phyloP scores from a whole-genome alignment of 2,888 invertebrate genomes.

The Epinotia nisella region DNA sequence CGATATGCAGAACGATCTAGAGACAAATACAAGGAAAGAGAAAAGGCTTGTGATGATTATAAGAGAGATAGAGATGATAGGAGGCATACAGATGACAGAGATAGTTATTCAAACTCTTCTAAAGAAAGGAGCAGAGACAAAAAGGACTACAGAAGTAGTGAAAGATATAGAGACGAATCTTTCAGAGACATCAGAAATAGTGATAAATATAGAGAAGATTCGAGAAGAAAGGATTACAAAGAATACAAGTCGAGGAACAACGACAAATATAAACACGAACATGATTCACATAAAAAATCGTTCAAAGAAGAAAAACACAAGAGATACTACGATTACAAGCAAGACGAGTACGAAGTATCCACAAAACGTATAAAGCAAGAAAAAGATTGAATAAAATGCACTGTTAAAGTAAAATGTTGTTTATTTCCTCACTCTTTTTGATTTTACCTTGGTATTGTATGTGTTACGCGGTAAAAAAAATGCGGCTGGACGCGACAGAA shows the following conservation, averaged over 20 bases:
- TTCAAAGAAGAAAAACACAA: slow-evolving; percentile 13
- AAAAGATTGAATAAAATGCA: slow-evolving; percentile 30
- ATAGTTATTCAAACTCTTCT: slow-evolving; percentile 28
- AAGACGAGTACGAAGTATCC: neutral
- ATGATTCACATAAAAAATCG: slow-evolving; percentile 1
- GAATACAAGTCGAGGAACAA: neutral
- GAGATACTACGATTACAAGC: slow-evolving; percentile 20
- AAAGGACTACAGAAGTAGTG: slow-evolving; percentile 20
- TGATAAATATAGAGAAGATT: neutral
- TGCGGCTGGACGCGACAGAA: too few relatives aligned
- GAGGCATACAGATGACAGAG: slow-evolving; percentile 14
- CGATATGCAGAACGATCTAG: neutral
- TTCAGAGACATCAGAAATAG: slow-evolving; percentile 1
- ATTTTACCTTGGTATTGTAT: too few relatives aligned
- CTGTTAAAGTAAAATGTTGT: neutral
- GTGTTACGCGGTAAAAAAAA: too few relatives aligned
- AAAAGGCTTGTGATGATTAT: slow-evolving; percentile 16
- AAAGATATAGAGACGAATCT: neutral
- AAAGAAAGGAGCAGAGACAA: slow-evolving; percentile 24
- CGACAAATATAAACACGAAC: neutral
- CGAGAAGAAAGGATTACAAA: neutral
- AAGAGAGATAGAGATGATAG: slow-evolving; percentile 20
- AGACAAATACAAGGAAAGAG: slow-evolving; percentile 18
- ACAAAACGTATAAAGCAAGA: slow-evolving; percentile 28
- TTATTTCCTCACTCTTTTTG: neutral